phyloP scores from a whole-genome alignment of 2,888 invertebrate genomes.

The Rotaria macrura region DNA sequence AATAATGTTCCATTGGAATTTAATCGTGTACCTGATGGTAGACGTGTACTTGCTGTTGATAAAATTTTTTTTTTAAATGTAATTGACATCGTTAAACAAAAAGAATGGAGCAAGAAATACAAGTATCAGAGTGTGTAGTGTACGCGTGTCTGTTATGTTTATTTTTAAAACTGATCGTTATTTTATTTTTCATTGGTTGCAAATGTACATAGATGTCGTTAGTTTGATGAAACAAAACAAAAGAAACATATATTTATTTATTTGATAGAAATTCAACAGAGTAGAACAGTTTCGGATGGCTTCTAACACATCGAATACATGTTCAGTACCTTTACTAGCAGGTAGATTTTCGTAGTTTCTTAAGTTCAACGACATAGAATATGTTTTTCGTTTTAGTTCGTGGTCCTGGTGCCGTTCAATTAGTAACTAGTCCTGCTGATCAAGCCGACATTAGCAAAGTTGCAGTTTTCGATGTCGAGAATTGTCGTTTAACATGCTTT shows the following conservation, averaged over 20 bases:
- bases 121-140: neutral
- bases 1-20: conserved; percentile 5
- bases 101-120: neutral
- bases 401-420: neutral
- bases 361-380: neutral
- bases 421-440: conserved; percentile 4
- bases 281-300: neutral
- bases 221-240: neutral
- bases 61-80: conserved; percentile 9
- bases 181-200: neutral
- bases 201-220: neutral
- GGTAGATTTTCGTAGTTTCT: neutral
- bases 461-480: neutral
- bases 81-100: neutral
- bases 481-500: conserved; percentile 16
- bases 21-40: conserved; percentile 3
- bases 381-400: neutral
- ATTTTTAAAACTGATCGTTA: too few relatives aligned
- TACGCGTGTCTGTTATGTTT: neutral
- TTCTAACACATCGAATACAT: neutral
- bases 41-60: neutral
- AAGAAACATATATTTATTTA: neutral
- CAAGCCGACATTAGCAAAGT: neutral
- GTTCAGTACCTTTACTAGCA: neutral
- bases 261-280: neutral